phyloP scores from a whole-genome alignment of 2,113 vertebrate species.

The Solenodon paradoxus region DNA sequence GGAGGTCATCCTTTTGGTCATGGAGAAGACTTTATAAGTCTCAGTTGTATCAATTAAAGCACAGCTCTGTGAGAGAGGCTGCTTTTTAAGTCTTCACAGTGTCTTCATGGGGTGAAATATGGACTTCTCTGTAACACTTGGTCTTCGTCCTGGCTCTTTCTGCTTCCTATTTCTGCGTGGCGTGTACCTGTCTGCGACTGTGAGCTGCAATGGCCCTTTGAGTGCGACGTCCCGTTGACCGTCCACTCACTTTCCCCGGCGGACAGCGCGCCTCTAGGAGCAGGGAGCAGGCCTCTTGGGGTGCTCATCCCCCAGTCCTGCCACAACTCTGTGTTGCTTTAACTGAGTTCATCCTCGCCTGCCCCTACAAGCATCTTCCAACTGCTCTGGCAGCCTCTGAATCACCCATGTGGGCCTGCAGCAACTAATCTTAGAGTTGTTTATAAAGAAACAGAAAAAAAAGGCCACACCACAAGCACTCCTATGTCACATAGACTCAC shows the following conservation, averaged over 20 bases:
- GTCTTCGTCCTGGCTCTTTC: background rate
- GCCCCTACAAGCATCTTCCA: background rate
- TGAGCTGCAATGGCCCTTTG: background rate
- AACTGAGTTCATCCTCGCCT: background rate
- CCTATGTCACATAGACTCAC: background rate
- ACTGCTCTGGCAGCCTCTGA: background rate
- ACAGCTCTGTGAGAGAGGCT: background rate
- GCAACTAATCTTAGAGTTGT: background rate
- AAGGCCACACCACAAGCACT: background rate
- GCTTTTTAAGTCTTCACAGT: background rate
- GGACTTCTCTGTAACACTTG: background rate
- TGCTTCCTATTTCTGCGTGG: background rate
- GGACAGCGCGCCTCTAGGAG: background rate
- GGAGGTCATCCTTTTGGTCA: background rate
- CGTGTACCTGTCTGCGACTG: background rate
- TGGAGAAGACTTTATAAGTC: conserved; percentile 16
- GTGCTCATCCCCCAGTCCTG: background rate
- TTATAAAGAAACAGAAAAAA: background rate
- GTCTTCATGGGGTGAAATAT: conserved; percentile 23
- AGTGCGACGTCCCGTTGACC: background rate
- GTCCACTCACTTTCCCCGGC: background rate
- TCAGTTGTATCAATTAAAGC: conserved; percentile 52
- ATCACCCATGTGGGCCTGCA: background rate
- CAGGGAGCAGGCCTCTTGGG: background rate
- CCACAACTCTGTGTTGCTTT: background rate